Conservation (phyloP, 2,888 invertebrate genomes). For the Lamellibrachia columna region DNA sequence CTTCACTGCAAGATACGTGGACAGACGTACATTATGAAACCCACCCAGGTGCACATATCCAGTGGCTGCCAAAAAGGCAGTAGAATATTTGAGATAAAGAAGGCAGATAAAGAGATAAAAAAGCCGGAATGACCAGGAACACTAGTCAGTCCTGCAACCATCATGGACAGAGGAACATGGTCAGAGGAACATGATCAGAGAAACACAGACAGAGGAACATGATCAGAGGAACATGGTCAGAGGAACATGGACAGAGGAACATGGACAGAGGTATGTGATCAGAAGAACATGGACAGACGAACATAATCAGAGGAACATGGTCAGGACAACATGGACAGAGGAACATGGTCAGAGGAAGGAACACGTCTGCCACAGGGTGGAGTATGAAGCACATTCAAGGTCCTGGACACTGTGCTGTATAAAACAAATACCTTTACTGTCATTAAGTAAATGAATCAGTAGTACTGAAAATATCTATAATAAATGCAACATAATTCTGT, state of each 20-base stretch:
- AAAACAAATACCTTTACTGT: no score
- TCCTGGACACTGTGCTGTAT: no score
- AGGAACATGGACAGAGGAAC: neutral
- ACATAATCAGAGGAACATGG: neutral
- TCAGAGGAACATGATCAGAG: neutral
- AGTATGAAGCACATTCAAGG: no score
- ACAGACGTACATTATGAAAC: conserved; percentile 19
- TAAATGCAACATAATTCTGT: no score
- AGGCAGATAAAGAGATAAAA: neutral
- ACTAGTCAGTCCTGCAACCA: neutral
- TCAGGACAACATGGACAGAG: neutral
- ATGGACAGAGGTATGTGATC: neutral
- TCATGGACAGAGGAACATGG: neutral
- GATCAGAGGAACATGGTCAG: neutral
- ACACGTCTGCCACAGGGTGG: no score
- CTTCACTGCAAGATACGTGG: conserved; percentile 20
- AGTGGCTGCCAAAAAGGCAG: neutral
- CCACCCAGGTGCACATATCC: neutral
- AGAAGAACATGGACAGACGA: neutral
- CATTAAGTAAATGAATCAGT: no score
- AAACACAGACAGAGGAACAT: neutral
- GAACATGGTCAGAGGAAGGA: neutral
- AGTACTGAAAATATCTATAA: no score
- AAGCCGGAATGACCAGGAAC: neutral
- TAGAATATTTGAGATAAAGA: neutral